Evolutionary conservation across 2,888 invertebrate species (phyloP).

Genomic region (Ectemnius cavifrons): DNA sequence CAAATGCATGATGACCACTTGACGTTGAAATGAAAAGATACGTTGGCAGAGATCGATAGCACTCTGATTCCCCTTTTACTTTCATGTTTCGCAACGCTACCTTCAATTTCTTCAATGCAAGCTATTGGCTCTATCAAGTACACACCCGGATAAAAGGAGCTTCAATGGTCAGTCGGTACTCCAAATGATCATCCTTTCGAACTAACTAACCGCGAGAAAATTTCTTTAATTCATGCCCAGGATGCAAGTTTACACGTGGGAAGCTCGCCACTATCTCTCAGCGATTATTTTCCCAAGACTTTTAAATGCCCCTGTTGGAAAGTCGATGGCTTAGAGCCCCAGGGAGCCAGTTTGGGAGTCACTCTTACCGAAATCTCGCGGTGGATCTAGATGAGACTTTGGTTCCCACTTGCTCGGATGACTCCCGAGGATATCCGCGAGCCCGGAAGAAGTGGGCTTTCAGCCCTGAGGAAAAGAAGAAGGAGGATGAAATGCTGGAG

Average conservation of each 20-base stretch:
- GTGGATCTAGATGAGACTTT: constrained; percentile 64
- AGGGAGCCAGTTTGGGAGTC: constrained; percentile 17
- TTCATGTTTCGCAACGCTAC: neutral
- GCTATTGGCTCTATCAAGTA: no score
- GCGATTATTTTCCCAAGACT: constrained; percentile 63
- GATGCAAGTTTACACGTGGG: neutral
- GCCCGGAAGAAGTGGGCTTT: neutral
- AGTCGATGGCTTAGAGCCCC: constrained; percentile 31
- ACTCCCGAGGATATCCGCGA: constrained; percentile 23
- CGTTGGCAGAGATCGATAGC: no score
- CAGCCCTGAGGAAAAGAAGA: neutral
- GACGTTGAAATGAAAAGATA: no score
- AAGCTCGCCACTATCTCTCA: constrained; percentile 52
- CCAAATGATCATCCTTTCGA: constrained; percentile 19
- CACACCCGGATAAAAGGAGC: no score
- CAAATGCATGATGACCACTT: no score
- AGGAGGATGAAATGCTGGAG: neutral
- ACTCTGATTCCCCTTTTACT: neutral
- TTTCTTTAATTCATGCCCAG: neutral
- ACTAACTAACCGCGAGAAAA: constrained; percentile 21
- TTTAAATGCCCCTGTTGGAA: constrained; percentile 53
- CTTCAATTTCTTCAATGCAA: neutral
- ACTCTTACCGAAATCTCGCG: constrained; percentile 57
- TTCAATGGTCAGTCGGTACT: no score
- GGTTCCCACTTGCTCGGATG: constrained; percentile 34